Conservation (phyloP, 1,140 invertebrate species). For the Gryllus bimaculatus region DNA sequence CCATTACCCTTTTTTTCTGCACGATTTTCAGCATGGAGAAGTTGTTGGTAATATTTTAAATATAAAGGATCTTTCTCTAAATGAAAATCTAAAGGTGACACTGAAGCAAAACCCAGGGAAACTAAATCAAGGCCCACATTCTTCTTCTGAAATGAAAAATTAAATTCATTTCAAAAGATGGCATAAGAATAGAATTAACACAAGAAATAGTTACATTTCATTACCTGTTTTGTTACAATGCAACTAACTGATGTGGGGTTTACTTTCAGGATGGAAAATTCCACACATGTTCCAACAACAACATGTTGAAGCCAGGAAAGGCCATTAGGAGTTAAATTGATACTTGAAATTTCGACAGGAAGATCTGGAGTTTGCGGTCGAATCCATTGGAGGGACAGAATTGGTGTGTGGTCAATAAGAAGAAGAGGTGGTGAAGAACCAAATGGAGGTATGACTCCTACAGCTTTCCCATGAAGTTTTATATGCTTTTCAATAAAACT, state of each 20-base stretch:
- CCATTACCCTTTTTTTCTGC: slow-evolving; percentile 20
- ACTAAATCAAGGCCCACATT: slow-evolving; percentile 22
- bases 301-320: slow-evolving; percentile 23
- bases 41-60: slow-evolving; percentile 22
- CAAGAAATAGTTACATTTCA: background rate
- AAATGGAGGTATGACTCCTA: slow-evolving; percentile 12
- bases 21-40: slow-evolving; percentile 18
- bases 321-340: slow-evolving; percentile 21
- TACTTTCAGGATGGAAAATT: slow-evolving; percentile 19
- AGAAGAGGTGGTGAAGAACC: slow-evolving; percentile 16
- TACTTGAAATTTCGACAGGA: slow-evolving; percentile 20
- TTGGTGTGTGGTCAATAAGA: slow-evolving; percentile 23
- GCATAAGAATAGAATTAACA: background rate
- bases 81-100: slow-evolving; percentile 16
- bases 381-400: slow-evolving; percentile 13
- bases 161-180: background rate
- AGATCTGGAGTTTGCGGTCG: slow-evolving; percentile 1
- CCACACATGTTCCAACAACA: slow-evolving; percentile 17
- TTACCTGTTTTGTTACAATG: slow-evolving; percentile 20
- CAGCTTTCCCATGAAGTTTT: slow-evolving; percentile 20
- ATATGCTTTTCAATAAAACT: slow-evolving; percentile 20
- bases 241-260: slow-evolving; percentile 22
- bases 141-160: background rate
- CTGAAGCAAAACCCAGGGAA: slow-evolving; percentile 24
- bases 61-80: slow-evolving; percentile 19